Percentiles rank a stretch among this genome's conserved stretches.
These are phyloP conservation scores for Drosophila paucipuncta DNA, from an alignment of 2,888 invertebrate species.

Conservation along the genomic window DNA sequence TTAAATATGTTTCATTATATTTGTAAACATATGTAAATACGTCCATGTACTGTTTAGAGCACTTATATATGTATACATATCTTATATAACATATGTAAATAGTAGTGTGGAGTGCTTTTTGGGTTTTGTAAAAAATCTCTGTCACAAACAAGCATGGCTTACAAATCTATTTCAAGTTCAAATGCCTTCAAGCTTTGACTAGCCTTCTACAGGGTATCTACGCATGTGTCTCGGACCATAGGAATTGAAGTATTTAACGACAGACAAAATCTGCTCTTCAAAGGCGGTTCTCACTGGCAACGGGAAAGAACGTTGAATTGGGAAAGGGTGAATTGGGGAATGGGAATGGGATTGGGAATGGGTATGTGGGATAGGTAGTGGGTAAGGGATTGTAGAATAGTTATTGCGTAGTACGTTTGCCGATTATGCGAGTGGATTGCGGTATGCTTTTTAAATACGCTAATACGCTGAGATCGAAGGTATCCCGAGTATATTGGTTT, in stretches of 20 bases:
- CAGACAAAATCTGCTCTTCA: constrained; percentile 2
- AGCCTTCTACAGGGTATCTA: constrained; percentile 10
- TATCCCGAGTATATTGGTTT: background rate
- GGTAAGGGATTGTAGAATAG: background rate
- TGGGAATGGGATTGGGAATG: constrained; percentile 1
- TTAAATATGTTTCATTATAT: background rate
- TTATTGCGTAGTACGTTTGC: constrained; percentile 59
- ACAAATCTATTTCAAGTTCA: too few species aligned
- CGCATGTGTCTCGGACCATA: background rate
- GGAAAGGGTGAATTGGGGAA: constrained; percentile 3
- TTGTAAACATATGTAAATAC: background rate
- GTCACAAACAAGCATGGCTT: background rate
- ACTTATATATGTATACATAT: too few species aligned
- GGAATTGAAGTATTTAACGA: background rate
- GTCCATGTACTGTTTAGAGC: too few species aligned
- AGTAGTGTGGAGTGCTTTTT: too few species aligned
- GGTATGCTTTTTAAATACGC: constrained; percentile 17
- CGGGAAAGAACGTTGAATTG: constrained; percentile 9
- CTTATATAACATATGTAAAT: background rate
- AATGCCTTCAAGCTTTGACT: background rate
- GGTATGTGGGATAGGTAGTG: background rate
- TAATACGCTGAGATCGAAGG: background rate
- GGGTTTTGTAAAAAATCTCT: background rate
- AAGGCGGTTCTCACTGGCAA: constrained; percentile 16
- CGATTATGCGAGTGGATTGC: constrained; percentile 61